phyloP scores from a whole-genome alignment of 2,888 invertebrate species.

The Dasypolia templi region DNA sequence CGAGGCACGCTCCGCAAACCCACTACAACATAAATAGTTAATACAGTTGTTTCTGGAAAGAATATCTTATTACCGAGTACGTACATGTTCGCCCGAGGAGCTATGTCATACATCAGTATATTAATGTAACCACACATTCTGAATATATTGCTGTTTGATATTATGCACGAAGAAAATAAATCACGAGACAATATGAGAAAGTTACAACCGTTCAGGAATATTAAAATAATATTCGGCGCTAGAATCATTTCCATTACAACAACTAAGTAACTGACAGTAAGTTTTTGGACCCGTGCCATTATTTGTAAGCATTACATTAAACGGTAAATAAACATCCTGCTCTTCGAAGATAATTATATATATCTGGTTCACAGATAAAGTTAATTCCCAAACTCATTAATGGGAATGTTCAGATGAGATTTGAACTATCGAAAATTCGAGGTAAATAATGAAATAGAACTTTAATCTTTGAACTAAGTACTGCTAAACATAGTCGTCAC shows the following conservation, averaged over 20 bases:
- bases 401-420: slow-evolving; percentile 22
- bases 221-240: slow-evolving; percentile 20
- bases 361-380: slow-evolving; percentile 5
- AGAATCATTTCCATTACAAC: slow-evolving; percentile 12
- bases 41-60: slow-evolving; percentile 43
- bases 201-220: slow-evolving; percentile 2
- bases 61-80: slow-evolving; percentile 37
- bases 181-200: neutral
- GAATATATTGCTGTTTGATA: slow-evolving; percentile 29
- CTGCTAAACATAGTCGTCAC: neutral
- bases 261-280: neutral
- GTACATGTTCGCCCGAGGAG: slow-evolving; percentile 9
- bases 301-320: slow-evolving; percentile 33
- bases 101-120: slow-evolving; percentile 19
- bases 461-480: slow-evolving; percentile 20
- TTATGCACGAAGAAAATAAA: slow-evolving; percentile 6
- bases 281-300: slow-evolving; percentile 30
- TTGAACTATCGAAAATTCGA: neutral
- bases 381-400: slow-evolving; percentile 25
- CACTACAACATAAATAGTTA: slow-evolving; percentile 44
- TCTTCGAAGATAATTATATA: slow-evolving; percentile 22
- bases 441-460: neutral
- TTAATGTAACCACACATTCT: slow-evolving; percentile 13
- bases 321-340: slow-evolving; percentile 23
- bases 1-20: slow-evolving; percentile 32